Percentiles rank a stretch among this genome's conserved stretches.
phyloP scores from a whole-genome alignment of 2,888 invertebrate species.

The Idaea straminata region DNA sequence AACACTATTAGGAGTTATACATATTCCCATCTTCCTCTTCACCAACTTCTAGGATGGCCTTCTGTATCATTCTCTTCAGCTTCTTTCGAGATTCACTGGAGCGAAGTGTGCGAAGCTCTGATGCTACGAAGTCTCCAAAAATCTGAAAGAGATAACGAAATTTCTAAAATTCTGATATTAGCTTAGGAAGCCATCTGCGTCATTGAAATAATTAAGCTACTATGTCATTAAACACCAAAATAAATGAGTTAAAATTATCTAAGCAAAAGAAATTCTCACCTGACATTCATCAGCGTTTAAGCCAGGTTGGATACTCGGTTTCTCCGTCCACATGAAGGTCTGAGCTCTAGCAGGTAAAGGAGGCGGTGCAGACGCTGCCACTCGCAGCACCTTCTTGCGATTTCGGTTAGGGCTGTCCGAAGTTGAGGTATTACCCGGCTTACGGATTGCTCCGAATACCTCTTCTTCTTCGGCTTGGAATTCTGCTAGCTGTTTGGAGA shows the following conservation, averaged over 20 bases:
- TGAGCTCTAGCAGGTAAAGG: constrained; percentile 54
- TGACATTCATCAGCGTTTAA: constrained; percentile 65
- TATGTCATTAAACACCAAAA: too few relatives aligned
- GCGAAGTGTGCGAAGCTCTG: constrained; percentile 64
- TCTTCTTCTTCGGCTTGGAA: constrained; percentile 71
- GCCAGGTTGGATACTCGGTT: constrained; percentile 53
- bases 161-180: background rate
- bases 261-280: constrained; percentile 33
- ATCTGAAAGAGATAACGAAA: constrained; percentile 35
- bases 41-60: constrained; percentile 62
- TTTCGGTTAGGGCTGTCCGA: background rate
- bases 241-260: too few relatives aligned
- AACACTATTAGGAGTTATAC: constrained; percentile 29
- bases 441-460: constrained; percentile 47
- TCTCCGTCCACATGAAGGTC: constrained; percentile 61
- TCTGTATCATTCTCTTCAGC: constrained; percentile 67
- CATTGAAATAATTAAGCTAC: too few relatives aligned
- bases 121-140: constrained; percentile 74
- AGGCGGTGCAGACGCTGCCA: constrained; percentile 58
- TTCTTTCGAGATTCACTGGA: constrained; percentile 59
- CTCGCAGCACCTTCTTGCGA: constrained; percentile 41
- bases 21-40: constrained; percentile 63
- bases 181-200: too few relatives aligned
- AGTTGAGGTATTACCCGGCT: background rate
- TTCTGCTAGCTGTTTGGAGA: constrained; percentile 54